Percentiles rank a stretch among this genome's conserved stretches.
phyloP scores from a whole-genome alignment of 1,140 invertebrate species.

The Mya arenaria region DNA sequence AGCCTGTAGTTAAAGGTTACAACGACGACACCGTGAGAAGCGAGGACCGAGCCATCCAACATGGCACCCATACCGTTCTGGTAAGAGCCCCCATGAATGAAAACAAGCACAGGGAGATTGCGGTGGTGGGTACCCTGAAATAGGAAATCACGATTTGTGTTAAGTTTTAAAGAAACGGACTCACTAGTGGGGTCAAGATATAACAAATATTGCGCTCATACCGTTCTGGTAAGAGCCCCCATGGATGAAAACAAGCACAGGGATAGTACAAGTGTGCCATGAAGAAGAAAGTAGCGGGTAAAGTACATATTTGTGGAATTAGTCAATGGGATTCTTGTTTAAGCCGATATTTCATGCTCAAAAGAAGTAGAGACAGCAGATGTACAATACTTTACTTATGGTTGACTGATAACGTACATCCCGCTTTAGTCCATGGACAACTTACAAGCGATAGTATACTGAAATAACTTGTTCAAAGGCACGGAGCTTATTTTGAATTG shows the following conservation, averaged over 20 bases:
- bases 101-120: conserved; percentile 78
- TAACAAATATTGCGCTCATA: conserved; percentile 80
- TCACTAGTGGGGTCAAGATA: too few species aligned
- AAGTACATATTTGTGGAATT: too few species aligned
- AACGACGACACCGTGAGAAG: conserved; percentile 87
- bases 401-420: too few species aligned
- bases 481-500: too few species aligned
- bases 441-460: too few species aligned
- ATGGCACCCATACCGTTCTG: conserved; percentile 79
- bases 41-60: conserved; percentile 84
- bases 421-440: too few species aligned
- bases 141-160: not conserved
- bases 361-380: too few species aligned
- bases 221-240: conserved; percentile 81
- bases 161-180: too few species aligned
- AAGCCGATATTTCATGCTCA: too few species aligned
- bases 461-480: too few species aligned
- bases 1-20: conserved; percentile 91
- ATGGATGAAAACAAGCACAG: conserved; percentile 81
- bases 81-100: conserved; percentile 82
- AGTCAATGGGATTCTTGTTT: too few species aligned
- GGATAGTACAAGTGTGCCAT: conserved; percentile 52
- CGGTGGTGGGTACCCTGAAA: conserved; percentile 25
- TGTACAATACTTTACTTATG: too few species aligned
- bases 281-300: not conserved